Evolutionary conservation across 2,797 vertebrate species (phyloP).

Genomic region (Microhierax caerulescens): DNA sequence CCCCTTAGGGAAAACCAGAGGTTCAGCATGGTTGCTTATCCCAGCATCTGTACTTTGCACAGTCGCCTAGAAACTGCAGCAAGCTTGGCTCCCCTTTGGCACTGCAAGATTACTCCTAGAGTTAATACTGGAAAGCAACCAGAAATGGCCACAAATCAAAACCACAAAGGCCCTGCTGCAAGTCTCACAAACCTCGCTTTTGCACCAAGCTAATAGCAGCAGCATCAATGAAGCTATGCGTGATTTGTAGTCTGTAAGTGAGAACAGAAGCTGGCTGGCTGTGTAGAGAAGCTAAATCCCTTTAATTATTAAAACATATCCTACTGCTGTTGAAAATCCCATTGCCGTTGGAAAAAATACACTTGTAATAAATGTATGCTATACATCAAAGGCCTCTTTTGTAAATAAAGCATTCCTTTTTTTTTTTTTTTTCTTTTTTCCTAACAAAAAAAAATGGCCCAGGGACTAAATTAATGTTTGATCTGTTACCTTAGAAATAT

Average conservation of each 20-base stretch:
- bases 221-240: background rate
- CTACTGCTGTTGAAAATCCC: conserved; percentile 50
- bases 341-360: background rate
- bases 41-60: background rate
- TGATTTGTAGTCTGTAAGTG: conserved; percentile 52
- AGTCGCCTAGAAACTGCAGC: background rate
- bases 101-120: background rate
- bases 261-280: conserved; percentile 50
- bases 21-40: background rate
- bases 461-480: conserved; percentile 22
- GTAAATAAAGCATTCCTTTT: background rate
- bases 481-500: conserved; percentile 39
- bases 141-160: conserved; percentile 31
- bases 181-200: background rate
- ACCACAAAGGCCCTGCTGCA: background rate
- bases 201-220: background rate
- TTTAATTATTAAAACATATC: conserved; percentile 66
- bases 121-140: background rate
- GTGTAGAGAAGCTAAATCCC: conserved; percentile 35
- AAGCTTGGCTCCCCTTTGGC: background rate
- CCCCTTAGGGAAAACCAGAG: background rate
- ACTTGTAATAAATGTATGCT: conserved; percentile 25
- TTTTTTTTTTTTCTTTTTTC: background rate
- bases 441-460: background rate
- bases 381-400: conserved; percentile 43